These are phyloP conservation scores for Anser cygnoides DNA, from an alignment of 2,113 vertebrate genomes.

Conservation along the genomic window DNA sequence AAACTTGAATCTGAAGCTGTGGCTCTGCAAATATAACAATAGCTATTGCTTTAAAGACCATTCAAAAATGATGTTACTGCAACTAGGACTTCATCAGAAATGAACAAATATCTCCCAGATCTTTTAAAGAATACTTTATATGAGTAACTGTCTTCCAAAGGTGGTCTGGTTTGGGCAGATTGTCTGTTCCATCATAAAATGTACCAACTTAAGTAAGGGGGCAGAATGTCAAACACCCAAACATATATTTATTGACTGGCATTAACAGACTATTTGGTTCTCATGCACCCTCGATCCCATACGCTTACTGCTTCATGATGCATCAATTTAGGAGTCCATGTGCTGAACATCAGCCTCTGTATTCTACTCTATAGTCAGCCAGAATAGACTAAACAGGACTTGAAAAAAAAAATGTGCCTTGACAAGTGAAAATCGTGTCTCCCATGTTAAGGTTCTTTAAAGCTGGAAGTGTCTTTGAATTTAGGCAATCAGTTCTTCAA, in stretches of 20 bases:
- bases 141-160: neutral
- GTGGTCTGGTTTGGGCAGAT: neutral
- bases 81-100: neutral
- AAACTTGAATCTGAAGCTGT: neutral
- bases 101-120: neutral
- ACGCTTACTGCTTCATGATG: neutral
- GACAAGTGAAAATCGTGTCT: slow-evolving; percentile 37
- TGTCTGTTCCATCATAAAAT: neutral
- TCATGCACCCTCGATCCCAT: neutral
- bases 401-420: neutral
- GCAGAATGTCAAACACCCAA: neutral
- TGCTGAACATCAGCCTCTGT: neutral
- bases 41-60: neutral
- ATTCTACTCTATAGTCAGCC: neutral
- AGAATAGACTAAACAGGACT: neutral
- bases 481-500: slow-evolving; percentile 19
- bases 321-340: neutral
- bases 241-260: neutral
- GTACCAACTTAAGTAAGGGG: neutral
- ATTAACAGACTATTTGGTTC: neutral
- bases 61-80: neutral
- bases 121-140: neutral
- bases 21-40: accelerated
- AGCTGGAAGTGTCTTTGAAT: slow-evolving; percentile 28
- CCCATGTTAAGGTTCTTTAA: neutral